Evolutionary conservation across 2,113 vertebrate species (phyloP).

Genomic region (Ellobius talpinus): DNA sequence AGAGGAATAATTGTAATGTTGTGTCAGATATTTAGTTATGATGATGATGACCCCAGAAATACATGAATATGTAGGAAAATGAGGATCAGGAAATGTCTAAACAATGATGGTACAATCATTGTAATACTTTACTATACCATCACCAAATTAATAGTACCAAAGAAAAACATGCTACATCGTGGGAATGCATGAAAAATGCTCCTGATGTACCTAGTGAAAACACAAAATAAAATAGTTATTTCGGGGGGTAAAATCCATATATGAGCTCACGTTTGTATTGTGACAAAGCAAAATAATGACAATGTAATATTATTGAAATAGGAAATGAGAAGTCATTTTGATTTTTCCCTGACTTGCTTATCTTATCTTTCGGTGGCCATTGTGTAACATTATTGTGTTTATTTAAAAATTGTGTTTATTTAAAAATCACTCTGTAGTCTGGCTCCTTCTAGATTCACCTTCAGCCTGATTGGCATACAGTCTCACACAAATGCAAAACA

Average conservation of each 20-base stretch:
- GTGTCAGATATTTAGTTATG: background rate
- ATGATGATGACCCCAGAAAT: background rate
- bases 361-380: background rate
- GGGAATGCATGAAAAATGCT: constrained; percentile 5
- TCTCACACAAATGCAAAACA: background rate
- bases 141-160: background rate
- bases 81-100: background rate
- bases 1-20: background rate
- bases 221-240: background rate
- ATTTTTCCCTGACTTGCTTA: background rate
- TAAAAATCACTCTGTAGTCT: background rate
- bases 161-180: background rate
- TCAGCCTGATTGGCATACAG: background rate
- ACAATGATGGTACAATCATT: background rate
- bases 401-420: background rate
- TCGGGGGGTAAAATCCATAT: background rate
- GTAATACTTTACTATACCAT: background rate
- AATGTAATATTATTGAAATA: background rate
- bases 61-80: background rate
- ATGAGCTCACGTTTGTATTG: background rate
- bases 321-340: background rate
- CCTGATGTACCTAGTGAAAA: background rate
- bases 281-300: background rate
- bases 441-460: background rate
- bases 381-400: background rate